Base-by-base conservation (phyloP, 1,140 invertebrate species). In the Samia ricini region DNA sequence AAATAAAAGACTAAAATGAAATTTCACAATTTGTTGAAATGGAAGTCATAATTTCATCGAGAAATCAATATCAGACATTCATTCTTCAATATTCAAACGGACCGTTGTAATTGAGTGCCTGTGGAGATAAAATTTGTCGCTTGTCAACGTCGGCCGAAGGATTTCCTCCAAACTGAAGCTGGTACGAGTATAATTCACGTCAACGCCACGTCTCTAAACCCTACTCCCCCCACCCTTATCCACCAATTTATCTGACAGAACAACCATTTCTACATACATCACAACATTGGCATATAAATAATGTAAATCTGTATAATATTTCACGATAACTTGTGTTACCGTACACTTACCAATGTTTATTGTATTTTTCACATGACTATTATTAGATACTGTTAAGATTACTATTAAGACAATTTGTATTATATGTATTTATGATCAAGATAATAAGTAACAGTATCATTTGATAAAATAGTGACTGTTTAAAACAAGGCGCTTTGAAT, bases 151-250 rank as follows among this genome's bases (percentile, higher is more conserved):
- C 33, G 10, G 33, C 8, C 7, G 33, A 15, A 7, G 33, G n/a
- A 42, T 42, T 42, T 42, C 33, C 33, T 42, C 7, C 10, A 42
- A 42, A 42, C 12, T 15, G 10, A 42, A 42, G 33, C 33, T 15
- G 33, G 33, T 42, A n/a, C n/a, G n/a, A n/a, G n/a, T n/a, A 42
- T 42, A 42, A 42, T 42, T 42, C 33, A 42, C 33, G 33, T 42
- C 33, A 42, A 42, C 7, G 12, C 33, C 33, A 42, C 33, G 33
- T 42, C n/a, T 42, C 33, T 3, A 15, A 10, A 10, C 33, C 33
- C 33, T 42, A n/a, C n/a, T n/a, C n/a, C n/a, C n/a, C n/a, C n/a
- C n/a, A n/a, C n/a, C n/a, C n/a, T n/a, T n/a, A n/a, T n/a, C n/a
- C n/a, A n/a, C n/a, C n/a, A n/a, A n/a, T n/a, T 42, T 42, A 42